Evolutionary conservation across 2,888 invertebrate species (phyloP).

Genomic region (Quadroppia sp.): DNA sequence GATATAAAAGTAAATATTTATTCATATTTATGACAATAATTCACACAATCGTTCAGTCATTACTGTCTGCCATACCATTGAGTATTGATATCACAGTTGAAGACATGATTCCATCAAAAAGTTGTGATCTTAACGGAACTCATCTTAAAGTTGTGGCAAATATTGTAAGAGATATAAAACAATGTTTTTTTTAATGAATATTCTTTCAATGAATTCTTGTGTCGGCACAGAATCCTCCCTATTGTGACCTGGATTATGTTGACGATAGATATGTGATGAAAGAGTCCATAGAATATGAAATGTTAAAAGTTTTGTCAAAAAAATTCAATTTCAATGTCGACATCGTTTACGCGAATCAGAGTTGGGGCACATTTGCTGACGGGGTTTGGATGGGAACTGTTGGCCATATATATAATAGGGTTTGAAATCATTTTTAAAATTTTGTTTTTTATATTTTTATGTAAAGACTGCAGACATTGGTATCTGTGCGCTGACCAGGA

Average conservation of each 20-base stretch:
- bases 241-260: constrained; percentile 3
- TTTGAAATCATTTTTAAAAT: neutral
- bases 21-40: too few relatives aligned
- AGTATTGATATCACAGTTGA: too few relatives aligned
- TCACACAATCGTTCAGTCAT: too few relatives aligned
- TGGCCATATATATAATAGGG: constrained; percentile 13
- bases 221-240: neutral
- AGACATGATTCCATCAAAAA: too few relatives aligned
- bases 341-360: neutral
- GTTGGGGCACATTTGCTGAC: neutral
- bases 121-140: too few relatives aligned
- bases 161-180: too few relatives aligned
- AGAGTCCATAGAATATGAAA: neutral
- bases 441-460: neutral
- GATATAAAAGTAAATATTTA: too few relatives aligned
- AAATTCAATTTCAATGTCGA: neutral
- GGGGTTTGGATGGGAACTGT: constrained; percentile 14
- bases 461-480: constrained; percentile 24
- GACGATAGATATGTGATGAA: constrained; percentile 14
- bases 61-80: too few relatives aligned
- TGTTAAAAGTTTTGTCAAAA: neutral
- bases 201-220: too few relatives aligned
- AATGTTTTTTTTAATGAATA: too few relatives aligned
- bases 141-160: too few relatives aligned
- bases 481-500: constrained; percentile 18